phyloP scores from a whole-genome alignment of 2,113 vertebrate species.

The Carlito syrichta region DNA sequence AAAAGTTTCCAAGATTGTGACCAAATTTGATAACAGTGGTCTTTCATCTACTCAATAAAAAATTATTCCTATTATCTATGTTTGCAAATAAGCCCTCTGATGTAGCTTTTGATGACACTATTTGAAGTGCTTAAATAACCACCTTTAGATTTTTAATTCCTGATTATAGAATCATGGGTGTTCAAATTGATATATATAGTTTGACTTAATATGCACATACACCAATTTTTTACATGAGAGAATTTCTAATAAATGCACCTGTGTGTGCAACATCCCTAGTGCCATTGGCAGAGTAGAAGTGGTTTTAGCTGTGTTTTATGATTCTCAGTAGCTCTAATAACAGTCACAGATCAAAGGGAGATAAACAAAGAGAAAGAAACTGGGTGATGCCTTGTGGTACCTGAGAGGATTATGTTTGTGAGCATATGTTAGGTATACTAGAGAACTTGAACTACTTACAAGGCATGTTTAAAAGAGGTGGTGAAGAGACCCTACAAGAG shows the following conservation, averaged over 20 bases:
- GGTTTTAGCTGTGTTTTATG: not conserved
- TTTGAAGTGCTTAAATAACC: not conserved
- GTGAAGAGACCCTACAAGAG: not conserved
- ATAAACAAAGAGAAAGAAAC: not conserved
- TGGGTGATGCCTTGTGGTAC: not conserved
- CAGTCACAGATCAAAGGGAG: not conserved
- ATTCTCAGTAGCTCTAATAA: not conserved
- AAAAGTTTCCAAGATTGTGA: not conserved
- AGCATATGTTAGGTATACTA: not conserved
- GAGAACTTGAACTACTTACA: not conserved
- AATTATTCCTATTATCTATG: not conserved
- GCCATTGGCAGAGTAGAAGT: not conserved
- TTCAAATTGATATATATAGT: not conserved
- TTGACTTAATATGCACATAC: not conserved
- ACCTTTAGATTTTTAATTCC: not conserved
- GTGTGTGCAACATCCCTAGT: not conserved
- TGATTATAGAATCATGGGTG: not conserved
- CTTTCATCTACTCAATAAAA: not conserved
- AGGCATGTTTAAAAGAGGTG: not conserved
- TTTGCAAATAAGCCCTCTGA: not conserved
- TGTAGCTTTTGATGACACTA: not conserved
- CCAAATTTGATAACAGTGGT: not conserved
- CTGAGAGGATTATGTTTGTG: not conserved
- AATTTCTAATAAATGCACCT: not conserved
- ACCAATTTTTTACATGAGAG: not conserved